Base-by-base conservation (phyloP, 1,140 invertebrate species). In the Diplogasteroides magnus region DNA sequence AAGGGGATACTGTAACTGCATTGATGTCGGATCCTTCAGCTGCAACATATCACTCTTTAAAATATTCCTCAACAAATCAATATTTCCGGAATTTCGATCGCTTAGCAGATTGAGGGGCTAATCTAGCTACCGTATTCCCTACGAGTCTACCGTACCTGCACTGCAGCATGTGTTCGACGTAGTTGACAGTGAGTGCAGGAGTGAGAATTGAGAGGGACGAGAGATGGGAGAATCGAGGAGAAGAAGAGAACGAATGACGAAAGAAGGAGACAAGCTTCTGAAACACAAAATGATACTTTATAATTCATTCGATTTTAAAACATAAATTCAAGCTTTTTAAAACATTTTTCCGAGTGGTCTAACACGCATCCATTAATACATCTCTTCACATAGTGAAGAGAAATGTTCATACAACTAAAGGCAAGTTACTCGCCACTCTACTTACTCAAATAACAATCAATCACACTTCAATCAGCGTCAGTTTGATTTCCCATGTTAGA, bases 171-270 rank as follows among this genome's bases (percentile, higher is more conserved):
- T 97, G 89, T 80, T 98, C 93, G 15, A 98, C 89, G 85, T 91
- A 97, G 84, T 97, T 98, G 63, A 98, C 86, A 2, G 92, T 97
- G 74, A 98, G 83, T 3, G 95, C 89, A 29, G 96, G 95, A 57
- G 98, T 86, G 73, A 98, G 94, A 1, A 94, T 88, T 80, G 90
- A 94, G 83, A 98, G 98, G 82, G 94, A 93, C 77, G 89, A 89
- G 25, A 98, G 86, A 86, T 98, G 95, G 65, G 89, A 86, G 85
- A 94, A 94, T 79, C 92, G 91, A 25, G 82, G 75, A 32, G 31
- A 56, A 83, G 93, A 90, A 55, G 91, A 86, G 77, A 97, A 91
- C 29, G 91, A 91, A 1, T 91, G 88, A 2, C 91, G 87, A 85
- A 98, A 98, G 3, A 94, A 94, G 80, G 94, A 90, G 3, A 97